Evolutionary conservation across 2,888 invertebrate species (phyloP), one percentile per base, ranked within the genome.

Genomic region (Smittia aterrima): DNA sequence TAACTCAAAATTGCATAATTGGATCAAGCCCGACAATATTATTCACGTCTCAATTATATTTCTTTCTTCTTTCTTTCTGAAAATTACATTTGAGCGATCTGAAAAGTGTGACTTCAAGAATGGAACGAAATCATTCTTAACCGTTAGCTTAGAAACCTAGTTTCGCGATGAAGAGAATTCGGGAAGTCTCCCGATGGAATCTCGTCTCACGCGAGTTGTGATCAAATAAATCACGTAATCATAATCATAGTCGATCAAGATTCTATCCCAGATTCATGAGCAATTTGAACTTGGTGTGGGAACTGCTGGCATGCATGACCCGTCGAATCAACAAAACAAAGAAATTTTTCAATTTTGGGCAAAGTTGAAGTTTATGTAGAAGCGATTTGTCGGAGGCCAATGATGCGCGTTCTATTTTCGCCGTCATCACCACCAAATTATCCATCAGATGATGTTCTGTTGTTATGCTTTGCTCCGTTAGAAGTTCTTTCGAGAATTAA

Each of bases 211-310:
- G n/a, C n/a, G n/a, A n/a, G n/a, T n/a, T n/a, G n/a, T 38, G 68
- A 68, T 41, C 68, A 53, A 70, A 53, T 70, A 53, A 70, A 70
- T 53, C 70, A 70, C 70, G 70, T 70, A 70, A n/a, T 25, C 24
- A 68, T 38, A 68, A 68, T 68, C 47, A 47, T 2, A 47, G 47
- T n/a, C 16, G 16, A 47, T 47, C 16, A 47, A 16, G 16, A 11
- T 47, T 47, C 47, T n/a, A 47, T 47, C 16, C 47, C 16, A 47
- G 47, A 47, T 47, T 25, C 6, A 47, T 7, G 11, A 27, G 32
- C 13, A 25, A 32, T 25, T 27, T 27, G 13, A 22, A 27, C 7
- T 66, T 7, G n/a, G n/a, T 7, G 25, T 66, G 68, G 40, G 70
- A 70, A 47, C 3, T n/a, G 47, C 16, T 70, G 22, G 54, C 24